Evolutionary conservation across 2,113 vertebrate species (phyloP).

Genomic region (Archilochus colubris): DNA sequence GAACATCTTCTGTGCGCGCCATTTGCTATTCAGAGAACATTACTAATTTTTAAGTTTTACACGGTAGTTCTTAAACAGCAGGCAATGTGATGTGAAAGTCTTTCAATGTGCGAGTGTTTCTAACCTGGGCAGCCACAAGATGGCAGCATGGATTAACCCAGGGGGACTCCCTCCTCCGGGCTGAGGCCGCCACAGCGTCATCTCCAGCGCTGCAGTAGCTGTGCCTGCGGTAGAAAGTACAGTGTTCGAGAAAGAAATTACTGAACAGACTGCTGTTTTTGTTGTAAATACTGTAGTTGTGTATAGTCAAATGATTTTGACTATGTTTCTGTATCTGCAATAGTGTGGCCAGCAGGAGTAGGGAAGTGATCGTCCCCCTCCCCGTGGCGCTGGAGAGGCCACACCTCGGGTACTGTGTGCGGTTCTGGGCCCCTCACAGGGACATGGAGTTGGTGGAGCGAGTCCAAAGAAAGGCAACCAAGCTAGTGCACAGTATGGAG

Average conservation of each 20-base stretch:
- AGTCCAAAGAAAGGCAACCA: no score
- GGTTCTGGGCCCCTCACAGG: no score
- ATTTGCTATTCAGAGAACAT: background rate
- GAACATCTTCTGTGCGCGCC: background rate
- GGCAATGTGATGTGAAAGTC: background rate
- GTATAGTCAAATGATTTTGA: background rate
- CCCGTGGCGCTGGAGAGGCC: no score
- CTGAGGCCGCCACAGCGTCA: fast-evolving
- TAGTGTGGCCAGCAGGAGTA: no score
- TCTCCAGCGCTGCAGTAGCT: fast-evolving
- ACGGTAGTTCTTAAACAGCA: fast-evolving
- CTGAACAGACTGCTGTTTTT: background rate
- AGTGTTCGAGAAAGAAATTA: background rate
- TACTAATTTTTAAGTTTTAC: fast-evolving
- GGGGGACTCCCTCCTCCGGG: fast-evolving
- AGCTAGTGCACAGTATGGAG: no score
- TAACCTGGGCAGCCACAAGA: background rate
- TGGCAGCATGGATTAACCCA: slow-evolving; percentile 29
- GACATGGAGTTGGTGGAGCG: no score
- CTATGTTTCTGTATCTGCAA: no score
- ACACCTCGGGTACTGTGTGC: no score
- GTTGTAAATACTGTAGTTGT: background rate
- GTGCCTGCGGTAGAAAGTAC: no score
- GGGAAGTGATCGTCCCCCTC: no score
- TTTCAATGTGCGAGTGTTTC: background rate